Conservation (phyloP, 2,797 vertebrate species). For the Denticeps clupeoides region DNA sequence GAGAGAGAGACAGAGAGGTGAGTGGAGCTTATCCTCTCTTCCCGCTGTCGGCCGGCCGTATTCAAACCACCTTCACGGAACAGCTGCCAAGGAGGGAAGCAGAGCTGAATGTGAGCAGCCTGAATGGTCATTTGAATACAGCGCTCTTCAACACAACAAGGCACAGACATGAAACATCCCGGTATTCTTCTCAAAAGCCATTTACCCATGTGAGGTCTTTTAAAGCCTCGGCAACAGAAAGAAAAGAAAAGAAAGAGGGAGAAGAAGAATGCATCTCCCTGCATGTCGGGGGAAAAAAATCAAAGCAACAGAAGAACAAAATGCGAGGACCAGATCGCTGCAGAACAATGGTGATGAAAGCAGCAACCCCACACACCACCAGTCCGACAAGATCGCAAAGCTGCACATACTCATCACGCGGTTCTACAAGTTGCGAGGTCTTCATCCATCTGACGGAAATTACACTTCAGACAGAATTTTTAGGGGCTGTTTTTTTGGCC, state of each 20-base stretch:
- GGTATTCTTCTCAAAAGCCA: constrained; percentile 7
- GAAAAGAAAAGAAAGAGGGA: too few relatives aligned
- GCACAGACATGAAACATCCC: constrained; percentile 17
- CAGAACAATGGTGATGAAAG: constrained; percentile 8
- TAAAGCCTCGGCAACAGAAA: constrained; percentile 1
- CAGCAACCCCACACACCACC: neutral
- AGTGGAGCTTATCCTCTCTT: too few relatives aligned
- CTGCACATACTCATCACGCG: constrained; percentile 17
- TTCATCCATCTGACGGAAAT: constrained; percentile 11
- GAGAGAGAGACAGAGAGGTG: too few relatives aligned
- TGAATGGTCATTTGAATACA: constrained; percentile 16
- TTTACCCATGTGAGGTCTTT: neutral
- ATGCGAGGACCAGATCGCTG: constrained; percentile 5
- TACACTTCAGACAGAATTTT: too few relatives aligned
- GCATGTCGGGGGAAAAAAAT: constrained; percentile 16
- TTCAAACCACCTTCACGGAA: constrained; percentile 12
- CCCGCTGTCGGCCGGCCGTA: neutral
- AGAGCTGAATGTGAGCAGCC: constrained; percentile 6
- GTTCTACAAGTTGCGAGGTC: constrained; percentile 7
- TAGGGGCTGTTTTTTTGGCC: too few relatives aligned
- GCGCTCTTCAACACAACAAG: constrained; percentile 12
- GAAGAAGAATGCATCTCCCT: too few relatives aligned
- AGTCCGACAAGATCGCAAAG: constrained; percentile 15
- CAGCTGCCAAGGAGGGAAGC: constrained; percentile 2
- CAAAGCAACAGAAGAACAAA: constrained; percentile 8